phyloP scores from a whole-genome alignment of 2,113 vertebrate species.

The Planiliza haematocheilus region DNA sequence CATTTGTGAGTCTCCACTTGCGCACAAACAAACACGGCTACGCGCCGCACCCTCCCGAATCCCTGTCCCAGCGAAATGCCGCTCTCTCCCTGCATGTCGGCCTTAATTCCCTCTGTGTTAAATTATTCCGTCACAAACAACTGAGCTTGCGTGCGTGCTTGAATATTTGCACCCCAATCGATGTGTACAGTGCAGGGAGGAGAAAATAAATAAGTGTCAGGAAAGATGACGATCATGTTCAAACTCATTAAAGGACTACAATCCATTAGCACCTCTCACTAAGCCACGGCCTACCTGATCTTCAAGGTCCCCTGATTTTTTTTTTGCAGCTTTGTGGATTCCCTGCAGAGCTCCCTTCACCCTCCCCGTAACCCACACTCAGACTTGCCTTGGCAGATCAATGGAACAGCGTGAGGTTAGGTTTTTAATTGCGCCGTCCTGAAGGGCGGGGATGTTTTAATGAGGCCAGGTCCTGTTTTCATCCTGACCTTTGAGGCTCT shows the following conservation, averaged over 20 bases:
- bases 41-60: conserved; percentile 1
- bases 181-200: background rate
- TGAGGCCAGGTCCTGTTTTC: conserved; percentile 77
- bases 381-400: conserved; percentile 71
- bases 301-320: conserved; percentile 34
- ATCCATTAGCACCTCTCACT: background rate
- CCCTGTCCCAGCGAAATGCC: background rate
- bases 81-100: background rate
- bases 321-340: conserved; percentile 31
- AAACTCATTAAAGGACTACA: background rate
- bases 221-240: background rate
- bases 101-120: conserved; percentile 7
- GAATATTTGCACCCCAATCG: background rate
- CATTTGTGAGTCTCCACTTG: conserved; percentile 9
- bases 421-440: conserved; percentile 79
- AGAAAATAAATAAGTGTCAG: background rate
- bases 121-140: conserved; percentile 33
- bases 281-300: background rate
- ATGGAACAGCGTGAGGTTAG: conserved; percentile 67
- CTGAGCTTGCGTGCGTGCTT: background rate
- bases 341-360: conserved; percentile 35
- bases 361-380: conserved; percentile 42
- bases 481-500: conserved; percentile 78
- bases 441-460: conserved; percentile 75
- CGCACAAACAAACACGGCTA: background rate